Evolutionary conservation across 1,140 invertebrate species (phyloP).

Genomic region (Asobara japonica): DNA sequence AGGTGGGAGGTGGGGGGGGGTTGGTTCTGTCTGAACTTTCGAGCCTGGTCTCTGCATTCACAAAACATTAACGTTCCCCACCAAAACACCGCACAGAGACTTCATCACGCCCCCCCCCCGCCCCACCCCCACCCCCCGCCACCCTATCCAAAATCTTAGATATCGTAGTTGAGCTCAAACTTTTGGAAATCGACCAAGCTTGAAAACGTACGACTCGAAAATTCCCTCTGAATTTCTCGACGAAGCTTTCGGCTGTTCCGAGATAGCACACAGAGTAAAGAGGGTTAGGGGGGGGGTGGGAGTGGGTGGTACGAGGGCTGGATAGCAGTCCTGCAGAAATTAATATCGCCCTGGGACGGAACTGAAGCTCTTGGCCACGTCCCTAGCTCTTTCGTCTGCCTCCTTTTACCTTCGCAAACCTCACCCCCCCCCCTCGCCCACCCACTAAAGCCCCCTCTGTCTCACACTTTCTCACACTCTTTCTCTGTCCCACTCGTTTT

Average conservation of each 20-base stretch:
- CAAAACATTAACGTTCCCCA: too few species aligned
- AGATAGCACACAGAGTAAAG: constrained; percentile 7
- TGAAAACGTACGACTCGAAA: background rate
- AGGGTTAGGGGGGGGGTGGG: background rate
- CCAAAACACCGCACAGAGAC: too few species aligned
- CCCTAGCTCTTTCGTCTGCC: constrained; percentile 19
- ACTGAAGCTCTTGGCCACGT: constrained; percentile 18
- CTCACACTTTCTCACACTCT: background rate
- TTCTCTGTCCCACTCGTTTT: background rate
- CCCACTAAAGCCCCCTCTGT: background rate
- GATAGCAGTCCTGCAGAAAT: constrained; percentile 30
- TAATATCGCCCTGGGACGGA: constrained; percentile 33
- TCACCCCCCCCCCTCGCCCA: background rate
- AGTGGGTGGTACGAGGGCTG: background rate
- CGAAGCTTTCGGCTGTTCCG: background rate
- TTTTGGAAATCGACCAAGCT: constrained; percentile 13
- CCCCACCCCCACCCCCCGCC: too few species aligned
- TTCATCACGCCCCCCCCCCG: too few species aligned
- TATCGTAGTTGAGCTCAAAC: too few species aligned
- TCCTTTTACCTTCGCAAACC: constrained; percentile 24
- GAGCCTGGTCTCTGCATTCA: too few species aligned
- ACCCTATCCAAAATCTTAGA: too few species aligned
- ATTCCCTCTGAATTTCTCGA: background rate
- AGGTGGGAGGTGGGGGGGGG: too few species aligned
- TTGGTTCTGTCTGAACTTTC: too few species aligned